Conservation (phyloP, 2,113 vertebrate species). For the Notarius quadriscutis region DNA sequence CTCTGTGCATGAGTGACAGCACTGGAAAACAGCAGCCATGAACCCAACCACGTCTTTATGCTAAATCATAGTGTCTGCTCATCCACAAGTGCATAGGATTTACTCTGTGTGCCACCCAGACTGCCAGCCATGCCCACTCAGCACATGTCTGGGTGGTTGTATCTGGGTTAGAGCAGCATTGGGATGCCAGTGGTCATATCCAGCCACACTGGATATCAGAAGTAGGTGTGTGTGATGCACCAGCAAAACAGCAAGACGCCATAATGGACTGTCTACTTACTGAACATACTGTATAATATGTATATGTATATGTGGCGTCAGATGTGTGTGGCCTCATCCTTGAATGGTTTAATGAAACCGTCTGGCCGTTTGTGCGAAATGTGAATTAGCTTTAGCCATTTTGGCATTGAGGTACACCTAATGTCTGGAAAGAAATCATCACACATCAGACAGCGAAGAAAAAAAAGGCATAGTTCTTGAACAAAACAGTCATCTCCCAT, state of each 20-base stretch:
- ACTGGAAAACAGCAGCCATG: slow-evolving; percentile 1
- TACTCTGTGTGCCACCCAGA: slow-evolving; percentile 56
- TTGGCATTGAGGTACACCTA: slow-evolving; percentile 44
- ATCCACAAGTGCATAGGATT: slow-evolving; percentile 55
- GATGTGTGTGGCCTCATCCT: slow-evolving; percentile 18
- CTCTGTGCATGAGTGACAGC: slow-evolving; percentile 21
- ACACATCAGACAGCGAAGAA: slow-evolving; percentile 44
- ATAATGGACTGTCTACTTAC: not conserved
- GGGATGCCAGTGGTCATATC: not conserved
- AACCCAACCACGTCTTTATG: slow-evolving; percentile 53
- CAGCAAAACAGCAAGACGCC: not conserved
- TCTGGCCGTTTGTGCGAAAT: slow-evolving; percentile 18
- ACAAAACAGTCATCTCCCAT: slow-evolving; percentile 45
- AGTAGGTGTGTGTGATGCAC: not conserved
- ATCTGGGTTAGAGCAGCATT: not conserved
- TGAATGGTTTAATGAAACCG: slow-evolving; percentile 3
- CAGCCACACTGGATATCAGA: not conserved
- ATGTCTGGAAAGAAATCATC: slow-evolving; percentile 54
- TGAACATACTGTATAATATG: not conserved
- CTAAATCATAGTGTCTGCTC: slow-evolving; percentile 58
- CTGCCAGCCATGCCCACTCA: slow-evolving; percentile 55
- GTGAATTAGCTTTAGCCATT: slow-evolving; percentile 43
- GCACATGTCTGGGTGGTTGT: slow-evolving; percentile 61
- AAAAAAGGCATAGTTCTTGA: slow-evolving; percentile 41
- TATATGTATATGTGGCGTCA: not conserved